These are phyloP conservation scores for Gallinago undulata DNA, from an alignment of 2,113 vertebrate species.

Conservation along the genomic window DNA sequence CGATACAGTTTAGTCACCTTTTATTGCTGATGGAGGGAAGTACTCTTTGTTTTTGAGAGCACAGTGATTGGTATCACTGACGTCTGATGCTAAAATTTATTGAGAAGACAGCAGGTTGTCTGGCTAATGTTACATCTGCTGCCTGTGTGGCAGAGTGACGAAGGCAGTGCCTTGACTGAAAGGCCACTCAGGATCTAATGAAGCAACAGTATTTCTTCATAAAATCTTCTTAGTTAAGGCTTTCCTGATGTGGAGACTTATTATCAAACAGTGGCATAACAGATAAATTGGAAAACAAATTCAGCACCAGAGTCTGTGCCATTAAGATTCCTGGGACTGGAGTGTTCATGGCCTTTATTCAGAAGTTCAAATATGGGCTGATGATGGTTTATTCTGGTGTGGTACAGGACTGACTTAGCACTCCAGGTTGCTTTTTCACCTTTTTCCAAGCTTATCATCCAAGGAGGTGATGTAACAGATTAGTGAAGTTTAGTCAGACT, in stretches of 20 bases:
- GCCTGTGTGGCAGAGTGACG: not conserved
- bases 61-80: not conserved
- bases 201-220: not conserved
- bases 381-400: not conserved
- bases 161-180: not conserved
- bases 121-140: not conserved
- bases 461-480: not conserved
- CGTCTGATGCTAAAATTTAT: not conserved
- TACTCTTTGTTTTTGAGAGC: not conserved
- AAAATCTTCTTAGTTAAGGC: not conserved
- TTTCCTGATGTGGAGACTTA: not conserved
- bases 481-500: slow-evolving; percentile 2
- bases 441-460: not conserved
- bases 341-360: not conserved
- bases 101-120: not conserved
- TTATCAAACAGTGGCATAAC: not conserved
- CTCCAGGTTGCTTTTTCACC: not conserved
- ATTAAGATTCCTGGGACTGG: not conserved
- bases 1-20: not conserved
- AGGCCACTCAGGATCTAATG: not conserved
- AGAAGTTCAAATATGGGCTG: not conserved
- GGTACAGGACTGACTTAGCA: not conserved
- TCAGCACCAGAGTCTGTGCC: not conserved
- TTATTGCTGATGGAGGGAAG: not conserved
- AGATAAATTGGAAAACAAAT: not conserved